Percentiles rank a stretch among this genome's conserved stretches.
Conservation (phyloP, 92 coral and sea anemone species). For the Ricordea florida region DNA sequence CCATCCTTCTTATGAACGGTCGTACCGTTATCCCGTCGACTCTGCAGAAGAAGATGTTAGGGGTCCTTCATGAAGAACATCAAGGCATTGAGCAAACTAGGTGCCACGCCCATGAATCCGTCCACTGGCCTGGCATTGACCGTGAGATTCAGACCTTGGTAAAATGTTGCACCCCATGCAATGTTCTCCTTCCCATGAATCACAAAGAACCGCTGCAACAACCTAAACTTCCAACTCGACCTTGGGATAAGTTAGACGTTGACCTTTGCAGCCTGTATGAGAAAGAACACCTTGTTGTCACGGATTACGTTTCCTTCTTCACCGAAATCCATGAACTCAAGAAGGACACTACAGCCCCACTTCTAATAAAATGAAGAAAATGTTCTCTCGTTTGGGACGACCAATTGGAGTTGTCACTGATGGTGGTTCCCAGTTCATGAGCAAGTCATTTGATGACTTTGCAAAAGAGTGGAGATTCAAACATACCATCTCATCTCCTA, state of each 20-base stretch:
- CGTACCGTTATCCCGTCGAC: slow-evolving; percentile 37
- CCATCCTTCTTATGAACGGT: slow-evolving; percentile 45
- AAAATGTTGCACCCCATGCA: slow-evolving; percentile 38
- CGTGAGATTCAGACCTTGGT: slow-evolving; percentile 41
- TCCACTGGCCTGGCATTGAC: slow-evolving; percentile 53
- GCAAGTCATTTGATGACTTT: not conserved
- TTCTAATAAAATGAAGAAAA: too few relatives aligned
- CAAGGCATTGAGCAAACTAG: slow-evolving; percentile 51
- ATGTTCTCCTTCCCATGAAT: slow-evolving; percentile 11
- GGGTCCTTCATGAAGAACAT: slow-evolving; percentile 48
- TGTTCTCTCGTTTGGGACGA: too few relatives aligned
- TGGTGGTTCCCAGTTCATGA: not conserved
- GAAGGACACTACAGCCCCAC: too few relatives aligned
- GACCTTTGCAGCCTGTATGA: slow-evolving; percentile 41
- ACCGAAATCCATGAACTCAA: too few relatives aligned
- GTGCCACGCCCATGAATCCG: slow-evolving; percentile 48
- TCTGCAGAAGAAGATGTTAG: slow-evolving; percentile 43
- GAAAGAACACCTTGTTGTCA: slow-evolving; percentile 36
- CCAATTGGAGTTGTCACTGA: not conserved
- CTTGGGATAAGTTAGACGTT: slow-evolving; percentile 52
- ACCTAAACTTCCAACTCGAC: slow-evolving; percentile 14
- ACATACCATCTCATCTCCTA: slow-evolving; percentile 7
- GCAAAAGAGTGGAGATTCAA: not conserved
- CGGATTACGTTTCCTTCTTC: slow-evolving; percentile 48
- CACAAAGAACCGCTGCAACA: slow-evolving; percentile 54